Evolutionary conservation across 2,797 vertebrate species (phyloP).

Genomic region (Pseudomugil gertrudae): DNA sequence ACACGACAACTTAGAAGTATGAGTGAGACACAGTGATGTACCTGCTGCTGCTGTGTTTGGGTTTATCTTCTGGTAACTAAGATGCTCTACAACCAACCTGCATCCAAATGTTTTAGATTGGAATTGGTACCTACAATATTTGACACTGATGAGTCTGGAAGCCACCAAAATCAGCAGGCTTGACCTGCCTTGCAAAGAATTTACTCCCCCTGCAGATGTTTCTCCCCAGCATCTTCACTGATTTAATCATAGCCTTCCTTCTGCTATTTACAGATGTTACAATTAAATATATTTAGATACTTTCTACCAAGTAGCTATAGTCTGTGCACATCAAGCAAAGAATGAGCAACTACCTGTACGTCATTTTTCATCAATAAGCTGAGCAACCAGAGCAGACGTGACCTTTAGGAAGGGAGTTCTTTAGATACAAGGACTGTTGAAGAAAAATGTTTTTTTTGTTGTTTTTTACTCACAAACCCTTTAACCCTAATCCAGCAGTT

Average conservation of each 20-base stretch:
- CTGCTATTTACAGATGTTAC: neutral
- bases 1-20: no score
- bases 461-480: neutral
- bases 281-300: neutral
- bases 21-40: no score
- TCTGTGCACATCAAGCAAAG: neutral
- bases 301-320: neutral
- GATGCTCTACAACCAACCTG: no score
- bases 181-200: neutral
- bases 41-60: no score
- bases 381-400: neutral
- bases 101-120: no score
- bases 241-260: neutral
- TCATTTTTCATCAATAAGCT: neutral
- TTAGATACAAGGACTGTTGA: neutral
- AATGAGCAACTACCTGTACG: neutral
- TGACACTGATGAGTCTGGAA: neutral
- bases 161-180: neutral
- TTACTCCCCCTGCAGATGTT: neutral
- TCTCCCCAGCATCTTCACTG: neutral
- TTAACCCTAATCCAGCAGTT: neutral
- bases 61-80: no score
- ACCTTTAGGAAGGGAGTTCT: neutral
- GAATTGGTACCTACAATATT: neutral
- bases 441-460: no score